Base-by-base conservation (phyloP, 2,113 vertebrate genomes). In the Pardalotus punctatus region DNA sequence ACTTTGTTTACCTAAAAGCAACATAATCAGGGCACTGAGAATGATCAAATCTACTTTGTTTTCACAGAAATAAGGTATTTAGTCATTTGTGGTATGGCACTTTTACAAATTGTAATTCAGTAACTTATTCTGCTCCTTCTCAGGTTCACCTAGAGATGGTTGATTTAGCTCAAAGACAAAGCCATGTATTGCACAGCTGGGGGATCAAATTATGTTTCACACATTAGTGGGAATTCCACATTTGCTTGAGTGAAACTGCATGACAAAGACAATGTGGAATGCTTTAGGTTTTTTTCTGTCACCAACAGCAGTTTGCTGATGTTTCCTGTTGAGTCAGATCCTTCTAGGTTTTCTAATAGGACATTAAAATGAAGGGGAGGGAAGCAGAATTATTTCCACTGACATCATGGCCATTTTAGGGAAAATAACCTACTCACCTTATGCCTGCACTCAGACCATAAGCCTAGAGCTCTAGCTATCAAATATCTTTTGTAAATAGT, bases 261-360 rank as follows among this genome's bases (percentile, higher is more conserved):
- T 48, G 81, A 95, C 70, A 86, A 91, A 93, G 70, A 45, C 45
- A 70, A 60, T 91, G 90, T n/a, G 22, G 10, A 80, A 80, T 76
- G n/a, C 50, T 58, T 85, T 18, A 48, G 33, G 20, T 23, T 42
- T 91, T 81, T 66, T 89, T 84, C 58, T 78, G 58, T 62, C 91
- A 84, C 81, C 64, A 95, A 54, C 76, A 85, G 71, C 19, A n/a
- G 38, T 78, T 94, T 90, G 54, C 47, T 77, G 45, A 56, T 72
- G 33, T 83, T 96, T 96, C 94, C 85, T 96, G 74, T 90, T 93
- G 62, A 95, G 66, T 95, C 93, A 96, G 84, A 91, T 90, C 71
- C 87, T 95, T 73, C 66, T 38, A 80, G 85, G 27, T 87, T 90
- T 88, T 88, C 70, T 73, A 81, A 72, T 62, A 35, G 71, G 67